Evolutionary conservation across 2,888 invertebrate species (phyloP), one percentile per base, ranked within the genome.

Genomic region (Athalia cordata): DNA sequence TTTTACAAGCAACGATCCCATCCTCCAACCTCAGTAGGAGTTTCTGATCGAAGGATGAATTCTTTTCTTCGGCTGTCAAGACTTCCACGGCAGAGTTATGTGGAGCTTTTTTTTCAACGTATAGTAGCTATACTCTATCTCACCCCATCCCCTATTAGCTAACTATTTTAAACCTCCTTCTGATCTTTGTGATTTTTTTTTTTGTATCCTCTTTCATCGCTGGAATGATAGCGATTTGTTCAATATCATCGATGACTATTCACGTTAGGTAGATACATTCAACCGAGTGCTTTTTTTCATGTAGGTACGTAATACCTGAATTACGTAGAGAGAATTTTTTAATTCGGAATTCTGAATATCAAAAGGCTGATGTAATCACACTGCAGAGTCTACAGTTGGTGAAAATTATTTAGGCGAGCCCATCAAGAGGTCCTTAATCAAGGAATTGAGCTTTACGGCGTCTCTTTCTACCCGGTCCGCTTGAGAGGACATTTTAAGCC

Each of bases 1-100:
- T 82, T 80, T 83, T 82, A 81, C 79, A 70, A 81, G 80, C 67
- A 62, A 79, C 80, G 78, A 15, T 52, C 55, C 55, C 29, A 29
- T 29, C 29, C 29, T 29, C 29, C 29, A 29, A 29, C 29, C 55
- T 68, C 77, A 59, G 72, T 50, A 72, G 70, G 79, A 62, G 64
- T 77, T 74, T 59, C 64, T 74, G 81, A 80, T 80, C 78, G 79
- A 81, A 75, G 79, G 72, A 79, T 57, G 76, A 78, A 78, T 81
- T 29, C 81, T 77, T 75, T 68, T 50, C 62, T 29, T 29, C 79
- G 74, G 59, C 68, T 70, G 65, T 78, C 80, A 79, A 81, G 77
- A 80, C 77, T 79, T 79, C 77, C 78, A 65, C 72, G 55, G 64
- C 77, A 9, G 52, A 68, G 55, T 52, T 68, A 68, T 68, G 15